Base-by-base conservation (phyloP, 2,797 vertebrate species). In the Geotrypetes seraphini region DNA sequence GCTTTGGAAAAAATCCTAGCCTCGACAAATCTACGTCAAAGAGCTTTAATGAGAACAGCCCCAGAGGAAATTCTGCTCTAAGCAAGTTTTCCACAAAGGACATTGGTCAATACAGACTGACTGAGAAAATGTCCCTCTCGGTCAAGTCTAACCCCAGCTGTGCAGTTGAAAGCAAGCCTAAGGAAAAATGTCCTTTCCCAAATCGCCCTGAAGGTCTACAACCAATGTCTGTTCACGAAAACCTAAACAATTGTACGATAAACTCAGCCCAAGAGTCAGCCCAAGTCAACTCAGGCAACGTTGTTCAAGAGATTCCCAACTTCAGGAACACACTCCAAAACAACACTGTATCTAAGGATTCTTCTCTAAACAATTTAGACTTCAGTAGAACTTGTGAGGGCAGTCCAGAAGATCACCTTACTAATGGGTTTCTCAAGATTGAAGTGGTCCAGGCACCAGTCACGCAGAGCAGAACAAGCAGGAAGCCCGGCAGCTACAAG, bases 401-500 rank as follows among this genome's bases (percentile, higher is more conserved):
- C 15, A 51, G 47, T 16, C 49, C 21, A 20, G 55, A 68, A 21
- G 60, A 47, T 17, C 46, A 18, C 19, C 14, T 25, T 0, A 39
- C 66, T 44, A 60, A 60, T 0, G 30, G 47, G 12, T 32, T 57
- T 1, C 24, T 60, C 19, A 60, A 40, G 1, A 2, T 17, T 2
- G 44, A 61, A 29, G 71, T 59, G 47, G 75, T 79, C 38, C 33
- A 57, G 3, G 42, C 73, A 33, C 77, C 63, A 0, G 15, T 43
- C 7, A 64, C 61, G 7, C 28, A 66, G 1, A 88, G 53, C 14
- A 56, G 80, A 2, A 47, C 64, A 3, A 63, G 41, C 15, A 27
- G 57, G 2, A 61, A 63, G 19, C 70, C 75, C 16, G 72, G 72
- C 69, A 64, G 64, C 12, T 54, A 79, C 32, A 56, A n/a, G n/a